Conservation (phyloP, 2,888 invertebrate species). For the Phrixothrix hirtus region DNA sequence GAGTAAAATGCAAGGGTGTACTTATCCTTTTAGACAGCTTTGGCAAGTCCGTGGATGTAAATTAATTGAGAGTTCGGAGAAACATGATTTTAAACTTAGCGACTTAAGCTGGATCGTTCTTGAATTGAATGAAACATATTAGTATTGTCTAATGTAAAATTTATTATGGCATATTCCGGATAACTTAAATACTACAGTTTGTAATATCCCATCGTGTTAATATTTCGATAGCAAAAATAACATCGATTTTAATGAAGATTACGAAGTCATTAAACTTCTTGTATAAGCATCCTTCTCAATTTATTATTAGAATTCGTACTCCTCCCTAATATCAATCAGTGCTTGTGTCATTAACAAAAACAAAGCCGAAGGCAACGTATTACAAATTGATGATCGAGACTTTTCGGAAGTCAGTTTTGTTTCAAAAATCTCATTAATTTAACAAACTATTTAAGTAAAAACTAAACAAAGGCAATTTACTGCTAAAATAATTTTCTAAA, state of each 20-base stretch:
- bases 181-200: too few relatives aligned
- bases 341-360: slow-evolving; percentile 53
- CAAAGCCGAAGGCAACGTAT: slow-evolving; percentile 48
- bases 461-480: not conserved
- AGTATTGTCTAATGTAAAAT: slow-evolving; percentile 27
- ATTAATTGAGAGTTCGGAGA: slow-evolving; percentile 34
- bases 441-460: not conserved
- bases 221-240: not conserved
- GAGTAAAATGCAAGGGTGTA: slow-evolving; percentile 6
- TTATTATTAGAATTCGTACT: slow-evolving; percentile 50
- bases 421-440: not conserved
- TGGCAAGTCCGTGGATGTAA: slow-evolving; percentile 13
- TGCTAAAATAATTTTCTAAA: not conserved
- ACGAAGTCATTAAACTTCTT: slow-evolving; percentile 28
- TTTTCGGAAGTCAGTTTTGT: slow-evolving; percentile 40
- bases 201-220: too few relatives aligned
- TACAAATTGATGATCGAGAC: slow-evolving; percentile 46
- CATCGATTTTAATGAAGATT: not conserved
- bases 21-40: slow-evolving; percentile 10
- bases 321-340: slow-evolving; percentile 53
- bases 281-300: slow-evolving; percentile 46
- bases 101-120: slow-evolving; percentile 26
- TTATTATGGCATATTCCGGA: slow-evolving; percentile 4
- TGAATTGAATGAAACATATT: slow-evolving; percentile 32
- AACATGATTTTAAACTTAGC: slow-evolving; percentile 38